phyloP scores from a whole-genome alignment of 2,888 invertebrate species.

The Atrina japonica region DNA sequence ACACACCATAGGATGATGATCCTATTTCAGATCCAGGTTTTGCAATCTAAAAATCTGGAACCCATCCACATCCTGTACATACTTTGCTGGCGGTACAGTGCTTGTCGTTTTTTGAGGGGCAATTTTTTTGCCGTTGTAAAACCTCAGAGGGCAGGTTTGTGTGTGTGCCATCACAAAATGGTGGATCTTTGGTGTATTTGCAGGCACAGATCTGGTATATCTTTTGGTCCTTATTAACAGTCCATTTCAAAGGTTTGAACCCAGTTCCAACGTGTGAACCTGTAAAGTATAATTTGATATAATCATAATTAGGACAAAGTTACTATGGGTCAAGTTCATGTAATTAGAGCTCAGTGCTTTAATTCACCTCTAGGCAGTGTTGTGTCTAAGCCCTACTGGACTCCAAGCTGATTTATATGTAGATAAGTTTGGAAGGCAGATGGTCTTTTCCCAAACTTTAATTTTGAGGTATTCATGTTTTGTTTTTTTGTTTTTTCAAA shows the following conservation, averaged over 20 bases:
- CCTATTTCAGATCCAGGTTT: too few species aligned
- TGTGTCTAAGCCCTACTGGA: not conserved
- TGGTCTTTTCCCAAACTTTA: too few species aligned
- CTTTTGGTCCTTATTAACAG: slow-evolving; percentile 64
- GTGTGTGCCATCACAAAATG: slow-evolving; percentile 75
- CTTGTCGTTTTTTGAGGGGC: slow-evolving; percentile 43
- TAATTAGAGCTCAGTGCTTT: not conserved
- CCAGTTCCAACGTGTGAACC: slow-evolving; percentile 74
- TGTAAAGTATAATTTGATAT: too few species aligned
- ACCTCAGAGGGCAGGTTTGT: slow-evolving; percentile 68
- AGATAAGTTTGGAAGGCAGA: not conserved
- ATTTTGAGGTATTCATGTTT: too few species aligned
- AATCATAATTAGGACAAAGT: too few species aligned
- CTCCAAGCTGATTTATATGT: not conserved
- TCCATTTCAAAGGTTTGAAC: slow-evolving; percentile 71
- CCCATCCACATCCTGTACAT: slow-evolving; percentile 75
- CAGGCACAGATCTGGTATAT: slow-evolving; percentile 71
- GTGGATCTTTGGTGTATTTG: slow-evolving; percentile 74
- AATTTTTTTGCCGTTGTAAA: slow-evolving; percentile 56
- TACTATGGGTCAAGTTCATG: too few species aligned
- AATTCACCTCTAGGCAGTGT: not conserved
- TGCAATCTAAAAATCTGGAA: slow-evolving; percentile 73
- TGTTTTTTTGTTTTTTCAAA: too few species aligned
- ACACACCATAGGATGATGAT: too few species aligned
- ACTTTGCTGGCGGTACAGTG: slow-evolving; percentile 58